These are phyloP conservation scores for Didymodactylos carnosus DNA, from an alignment of 2,888 invertebrate genomes.

Conservation along the genomic window DNA sequence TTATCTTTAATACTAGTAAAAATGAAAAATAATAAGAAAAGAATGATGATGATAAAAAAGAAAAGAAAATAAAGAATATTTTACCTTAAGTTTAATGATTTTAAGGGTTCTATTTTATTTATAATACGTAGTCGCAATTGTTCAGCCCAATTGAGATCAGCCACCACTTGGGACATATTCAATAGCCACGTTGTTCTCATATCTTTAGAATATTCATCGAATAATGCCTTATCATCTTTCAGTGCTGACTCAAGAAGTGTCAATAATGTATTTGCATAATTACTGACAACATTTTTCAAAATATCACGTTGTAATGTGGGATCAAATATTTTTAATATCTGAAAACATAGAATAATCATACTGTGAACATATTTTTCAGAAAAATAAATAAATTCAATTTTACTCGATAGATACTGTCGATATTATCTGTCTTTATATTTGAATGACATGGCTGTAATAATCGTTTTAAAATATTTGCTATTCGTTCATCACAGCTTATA, in stretches of 20 bases:
- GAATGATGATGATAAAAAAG: too few relatives aligned
- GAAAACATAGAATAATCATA: neutral
- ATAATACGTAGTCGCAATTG: constrained; percentile 44
- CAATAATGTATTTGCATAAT: neutral
- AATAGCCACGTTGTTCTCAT: neutral
- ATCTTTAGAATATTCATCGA: neutral
- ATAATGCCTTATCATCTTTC: neutral
- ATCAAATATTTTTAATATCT: neutral
- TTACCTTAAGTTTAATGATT: constrained; percentile 56
- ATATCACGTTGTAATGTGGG: neutral
- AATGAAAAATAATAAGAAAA: neutral
- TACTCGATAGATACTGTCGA: neutral
- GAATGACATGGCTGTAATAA: neutral
- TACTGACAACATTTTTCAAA: neutral
- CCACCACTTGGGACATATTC: neutral
- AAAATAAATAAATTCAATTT: neutral
- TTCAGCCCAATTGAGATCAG: neutral
- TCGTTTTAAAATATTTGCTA: neutral
- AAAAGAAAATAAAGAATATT: constrained; percentile 14
- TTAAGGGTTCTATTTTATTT: constrained; percentile 48
- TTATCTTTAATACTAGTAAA: constrained; percentile 42
- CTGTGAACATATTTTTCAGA: neutral
- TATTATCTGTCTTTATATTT: neutral
- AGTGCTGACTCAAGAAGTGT: neutral
- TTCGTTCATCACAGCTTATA: neutral